phyloP scores from a whole-genome alignment of 2,797 vertebrate species.

The Pseudochirops cupreus region DNA sequence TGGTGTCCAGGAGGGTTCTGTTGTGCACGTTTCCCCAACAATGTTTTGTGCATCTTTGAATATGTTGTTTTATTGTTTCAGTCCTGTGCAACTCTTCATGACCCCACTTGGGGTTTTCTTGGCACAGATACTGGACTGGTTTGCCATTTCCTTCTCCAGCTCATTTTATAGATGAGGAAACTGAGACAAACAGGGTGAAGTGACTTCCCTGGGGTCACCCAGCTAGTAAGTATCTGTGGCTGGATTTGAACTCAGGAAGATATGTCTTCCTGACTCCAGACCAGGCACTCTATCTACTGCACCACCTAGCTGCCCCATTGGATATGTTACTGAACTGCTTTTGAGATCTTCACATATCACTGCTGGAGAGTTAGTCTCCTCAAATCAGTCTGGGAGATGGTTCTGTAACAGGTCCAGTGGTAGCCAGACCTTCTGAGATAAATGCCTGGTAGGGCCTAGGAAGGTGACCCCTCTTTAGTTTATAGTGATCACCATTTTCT shows the following conservation, averaged over 20 bases:
- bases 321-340: background rate
- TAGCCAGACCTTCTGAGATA: background rate
- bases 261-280: no score
- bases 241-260: background rate
- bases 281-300: background rate
- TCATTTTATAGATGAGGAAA: background rate
- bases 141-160: background rate
- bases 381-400: background rate
- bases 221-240: background rate
- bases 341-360: background rate
- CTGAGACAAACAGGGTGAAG: background rate
- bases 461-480: background rate
- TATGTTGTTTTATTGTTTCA: background rate
- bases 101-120: background rate
- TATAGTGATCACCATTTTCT: background rate
- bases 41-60: background rate
- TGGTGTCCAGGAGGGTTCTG: background rate
- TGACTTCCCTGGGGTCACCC: background rate
- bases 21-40: background rate
- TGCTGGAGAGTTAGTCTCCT: background rate
- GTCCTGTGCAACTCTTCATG: background rate
- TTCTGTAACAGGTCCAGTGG: background rate
- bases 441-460: background rate
- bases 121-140: background rate
- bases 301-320: background rate